Percentiles rank a stretch among this genome's conserved stretches.
These are phyloP conservation scores for Sandelia bainsii DNA, from an alignment of 2,797 vertebrate genomes.

Conservation along the genomic window DNA sequence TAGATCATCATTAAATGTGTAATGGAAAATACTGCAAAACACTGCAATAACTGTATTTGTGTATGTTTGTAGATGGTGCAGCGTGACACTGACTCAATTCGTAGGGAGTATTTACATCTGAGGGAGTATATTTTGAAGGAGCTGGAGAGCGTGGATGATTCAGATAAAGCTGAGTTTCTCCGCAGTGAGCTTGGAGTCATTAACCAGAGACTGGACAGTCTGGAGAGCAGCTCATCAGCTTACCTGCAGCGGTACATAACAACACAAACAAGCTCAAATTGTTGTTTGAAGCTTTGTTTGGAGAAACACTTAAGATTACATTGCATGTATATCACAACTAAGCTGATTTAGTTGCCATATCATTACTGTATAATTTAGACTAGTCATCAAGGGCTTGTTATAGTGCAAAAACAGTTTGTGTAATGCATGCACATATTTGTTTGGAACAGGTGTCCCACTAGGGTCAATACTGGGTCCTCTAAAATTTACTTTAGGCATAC, in stretches of 20 bases:
- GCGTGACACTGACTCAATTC: conserved; percentile 86
- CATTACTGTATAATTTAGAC: not conserved
- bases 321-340: no score
- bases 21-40: not conserved
- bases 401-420: not conserved
- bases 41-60: not conserved
- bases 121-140: conserved; percentile 83
- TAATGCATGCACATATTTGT: not conserved
- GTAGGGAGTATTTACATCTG: conserved; percentile 86
- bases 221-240: conserved; percentile 88
- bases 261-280: not conserved
- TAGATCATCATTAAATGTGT: not conserved
- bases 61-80: conserved; percentile 84
- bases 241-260: conserved; percentile 89
- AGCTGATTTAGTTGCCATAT: not conserved
- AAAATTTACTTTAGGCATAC: not conserved
- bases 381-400: no score
- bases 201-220: conserved; percentile 88
- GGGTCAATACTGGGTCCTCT: not conserved
- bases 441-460: not conserved
- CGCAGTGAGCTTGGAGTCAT: conserved; percentile 88
- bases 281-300: not conserved
- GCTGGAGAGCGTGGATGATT: conserved; percentile 86
- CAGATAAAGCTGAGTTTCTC: conserved; percentile 92
- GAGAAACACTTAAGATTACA: not conserved